phyloP scores from a whole-genome alignment of 2,888 invertebrate species.

The Oegoconia quadripuncta region DNA sequence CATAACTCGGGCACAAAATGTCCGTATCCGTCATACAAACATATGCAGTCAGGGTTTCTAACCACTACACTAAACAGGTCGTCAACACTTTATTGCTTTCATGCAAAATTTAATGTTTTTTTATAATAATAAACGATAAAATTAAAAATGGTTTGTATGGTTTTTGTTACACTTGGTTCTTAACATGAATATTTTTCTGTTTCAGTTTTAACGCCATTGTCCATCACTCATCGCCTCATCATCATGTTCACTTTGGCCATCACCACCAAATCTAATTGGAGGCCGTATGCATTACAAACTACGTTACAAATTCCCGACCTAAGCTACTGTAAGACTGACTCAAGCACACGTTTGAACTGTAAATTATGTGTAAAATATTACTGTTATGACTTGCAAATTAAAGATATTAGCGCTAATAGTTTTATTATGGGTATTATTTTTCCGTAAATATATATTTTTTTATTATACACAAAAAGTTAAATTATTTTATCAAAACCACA shows the following conservation, averaged over 20 bases:
- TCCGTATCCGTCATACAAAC: too few species aligned
- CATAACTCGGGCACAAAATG: too few species aligned
- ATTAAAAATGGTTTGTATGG: too few species aligned
- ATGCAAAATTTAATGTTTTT: too few species aligned
- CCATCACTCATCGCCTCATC: conserved; percentile 73
- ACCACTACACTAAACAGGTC: too few species aligned
- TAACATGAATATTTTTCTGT: conserved; percentile 22
- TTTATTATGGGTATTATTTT: not conserved
- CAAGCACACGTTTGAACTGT: conserved; percentile 15
- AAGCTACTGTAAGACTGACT: conserved; percentile 34
- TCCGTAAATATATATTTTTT: not conserved
- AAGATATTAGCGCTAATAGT: conserved; percentile 39
- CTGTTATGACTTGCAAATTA: conserved; percentile 24
- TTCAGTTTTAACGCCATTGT: conserved; percentile 81
- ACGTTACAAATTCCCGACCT: conserved; percentile 11
- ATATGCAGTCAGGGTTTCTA: too few species aligned
- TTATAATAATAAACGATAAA: not conserved
- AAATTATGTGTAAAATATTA: conserved; percentile 2
- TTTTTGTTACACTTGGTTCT: too few species aligned
- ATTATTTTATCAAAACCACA: not conserved
- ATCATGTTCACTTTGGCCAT: conserved; percentile 69
- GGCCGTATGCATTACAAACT: conserved; percentile 11
- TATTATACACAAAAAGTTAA: not conserved
- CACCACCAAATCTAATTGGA: conserved; percentile 41
- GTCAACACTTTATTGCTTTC: too few species aligned